These are phyloP conservation scores for Mus spicilegus DNA, from an alignment of 2,113 vertebrate species.

Conservation along the genomic window DNA sequence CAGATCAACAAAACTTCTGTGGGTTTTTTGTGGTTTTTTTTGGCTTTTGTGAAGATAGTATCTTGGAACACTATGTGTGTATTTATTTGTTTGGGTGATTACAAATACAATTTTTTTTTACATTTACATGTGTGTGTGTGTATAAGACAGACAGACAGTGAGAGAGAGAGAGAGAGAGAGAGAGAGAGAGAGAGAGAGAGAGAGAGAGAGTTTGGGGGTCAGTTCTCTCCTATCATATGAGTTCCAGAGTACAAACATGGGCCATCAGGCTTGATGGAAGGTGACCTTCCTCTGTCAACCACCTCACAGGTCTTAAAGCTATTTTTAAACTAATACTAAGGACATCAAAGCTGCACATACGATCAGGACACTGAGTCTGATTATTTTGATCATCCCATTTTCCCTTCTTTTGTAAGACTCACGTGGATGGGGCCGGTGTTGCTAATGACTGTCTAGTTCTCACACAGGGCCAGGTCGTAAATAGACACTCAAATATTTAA, in stretches of 20 bases:
- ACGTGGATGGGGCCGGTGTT: background rate
- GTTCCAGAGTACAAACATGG: background rate
- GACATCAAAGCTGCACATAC: background rate
- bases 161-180: background rate
- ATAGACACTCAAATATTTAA: background rate
- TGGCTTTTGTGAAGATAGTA: background rate
- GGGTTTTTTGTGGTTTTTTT: background rate
- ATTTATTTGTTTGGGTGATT: background rate
- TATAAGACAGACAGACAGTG: rapidly evolving
- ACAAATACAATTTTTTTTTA: background rate
- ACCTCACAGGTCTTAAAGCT: background rate
- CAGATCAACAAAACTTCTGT: background rate
- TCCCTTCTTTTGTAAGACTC: background rate
- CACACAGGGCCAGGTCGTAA: background rate
- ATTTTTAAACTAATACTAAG: background rate
- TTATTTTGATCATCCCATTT: background rate
- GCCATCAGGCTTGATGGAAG: background rate
- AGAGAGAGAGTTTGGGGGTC: background rate
- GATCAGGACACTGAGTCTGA: background rate
- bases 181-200: background rate
- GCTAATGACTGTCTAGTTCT: background rate
- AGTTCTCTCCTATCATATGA: background rate
- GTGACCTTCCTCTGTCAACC: background rate
- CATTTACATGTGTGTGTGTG: background rate
- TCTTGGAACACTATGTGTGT: background rate